phyloP scores from a whole-genome alignment of 2,113 vertebrate genomes.

The Cynopterus brachyotis region DNA sequence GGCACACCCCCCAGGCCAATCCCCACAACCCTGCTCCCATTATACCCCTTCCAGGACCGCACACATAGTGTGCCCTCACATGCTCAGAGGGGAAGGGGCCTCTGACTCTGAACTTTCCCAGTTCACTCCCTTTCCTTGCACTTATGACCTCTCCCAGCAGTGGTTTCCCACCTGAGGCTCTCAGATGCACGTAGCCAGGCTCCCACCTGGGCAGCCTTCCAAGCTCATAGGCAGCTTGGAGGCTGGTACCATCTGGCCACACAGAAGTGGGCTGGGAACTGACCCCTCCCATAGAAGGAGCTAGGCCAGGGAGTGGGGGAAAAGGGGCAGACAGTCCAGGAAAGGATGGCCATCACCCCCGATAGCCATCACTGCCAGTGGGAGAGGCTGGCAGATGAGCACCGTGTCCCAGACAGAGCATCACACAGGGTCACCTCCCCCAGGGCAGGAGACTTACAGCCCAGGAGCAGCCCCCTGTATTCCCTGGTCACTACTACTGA shows the following conservation, averaged over 20 bases:
- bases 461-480: not conserved
- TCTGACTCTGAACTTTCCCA: not conserved
- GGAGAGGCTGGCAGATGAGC: not conserved
- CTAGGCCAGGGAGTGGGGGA: not conserved
- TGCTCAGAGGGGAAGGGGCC: not conserved
- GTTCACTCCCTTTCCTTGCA: not conserved
- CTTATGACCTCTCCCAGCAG: not conserved
- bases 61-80: fast-evolving
- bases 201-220: not conserved
- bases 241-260: not conserved
- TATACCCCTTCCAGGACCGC: fast-evolving
- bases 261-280: not conserved
- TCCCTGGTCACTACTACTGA: not conserved
- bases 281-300: not conserved
- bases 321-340: not conserved
- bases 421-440: not conserved
- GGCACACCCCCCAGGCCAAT: not conserved
- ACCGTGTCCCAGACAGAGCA: not conserved
- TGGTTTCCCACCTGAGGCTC: not conserved
- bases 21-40: not conserved
- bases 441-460: not conserved
- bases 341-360: not conserved
- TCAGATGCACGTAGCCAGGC: not conserved
- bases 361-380: too few species aligned
- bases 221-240: not conserved